These are phyloP conservation scores for Neodiprion pinetum DNA, from an alignment of 1,140 invertebrate species.

Conservation along the genomic window DNA sequence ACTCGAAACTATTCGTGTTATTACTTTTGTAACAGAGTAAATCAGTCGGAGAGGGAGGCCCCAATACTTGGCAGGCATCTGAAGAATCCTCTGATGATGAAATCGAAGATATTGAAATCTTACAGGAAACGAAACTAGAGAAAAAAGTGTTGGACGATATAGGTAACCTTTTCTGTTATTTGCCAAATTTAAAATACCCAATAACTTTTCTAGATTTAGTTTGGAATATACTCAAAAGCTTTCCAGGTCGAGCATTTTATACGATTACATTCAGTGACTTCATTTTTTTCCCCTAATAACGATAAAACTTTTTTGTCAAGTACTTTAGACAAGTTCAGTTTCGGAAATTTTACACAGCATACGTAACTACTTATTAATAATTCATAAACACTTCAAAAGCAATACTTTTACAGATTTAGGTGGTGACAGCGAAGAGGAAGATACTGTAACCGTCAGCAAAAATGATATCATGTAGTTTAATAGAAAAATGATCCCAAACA, in stretches of 20 bases:
- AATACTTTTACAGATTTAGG: slow-evolving; percentile 56
- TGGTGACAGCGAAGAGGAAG: slow-evolving; percentile 63
- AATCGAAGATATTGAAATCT: slow-evolving; percentile 47
- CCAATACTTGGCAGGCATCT: slow-evolving; percentile 51
- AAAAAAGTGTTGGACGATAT: slow-evolving; percentile 50
- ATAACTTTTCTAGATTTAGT: background rate
- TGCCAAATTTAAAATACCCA: background rate
- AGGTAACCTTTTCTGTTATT: slow-evolving; percentile 45
- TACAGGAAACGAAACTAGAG: slow-evolving; percentile 39
- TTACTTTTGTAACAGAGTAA: slow-evolving; percentile 29
- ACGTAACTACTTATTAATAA: background rate
- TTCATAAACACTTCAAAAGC: slow-evolving; percentile 1
- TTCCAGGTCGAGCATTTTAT: too few relatives aligned
- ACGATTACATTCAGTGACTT: too few relatives aligned
- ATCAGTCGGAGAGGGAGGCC: slow-evolving; percentile 44
- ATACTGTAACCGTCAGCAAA: slow-evolving; percentile 42
- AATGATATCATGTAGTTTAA: slow-evolving; percentile 35
- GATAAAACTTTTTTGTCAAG: slow-evolving; percentile 2
- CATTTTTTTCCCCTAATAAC: background rate
- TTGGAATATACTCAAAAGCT: too few relatives aligned
- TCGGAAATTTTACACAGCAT: too few relatives aligned
- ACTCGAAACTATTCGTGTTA: background rate
- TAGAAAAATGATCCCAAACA: too few relatives aligned
- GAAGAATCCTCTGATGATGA: slow-evolving; percentile 52
- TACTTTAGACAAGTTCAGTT: too few relatives aligned